A percentile compares a stretch with the other conserved stretches of the same genome.
Conservation (phyloP, 2,888 invertebrate species). For the Athalia cordata region DNA sequence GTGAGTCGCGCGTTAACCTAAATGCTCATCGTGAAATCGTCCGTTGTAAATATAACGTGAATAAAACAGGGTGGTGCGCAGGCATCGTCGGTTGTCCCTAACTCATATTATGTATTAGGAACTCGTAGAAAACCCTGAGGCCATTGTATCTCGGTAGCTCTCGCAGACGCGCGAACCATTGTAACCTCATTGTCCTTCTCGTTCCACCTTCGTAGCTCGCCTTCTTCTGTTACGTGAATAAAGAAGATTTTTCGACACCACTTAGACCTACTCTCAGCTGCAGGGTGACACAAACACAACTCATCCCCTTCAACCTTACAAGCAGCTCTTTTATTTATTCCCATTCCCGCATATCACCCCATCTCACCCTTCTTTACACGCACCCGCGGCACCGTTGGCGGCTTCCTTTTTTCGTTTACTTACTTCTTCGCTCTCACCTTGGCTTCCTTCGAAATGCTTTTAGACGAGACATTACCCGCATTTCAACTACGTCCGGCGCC, state of each 20-base stretch:
- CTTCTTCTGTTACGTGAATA: slow-evolving; percentile 53
- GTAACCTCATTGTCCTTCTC: slow-evolving; percentile 62
- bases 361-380: slow-evolving; percentile 48
- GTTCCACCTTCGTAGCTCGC: slow-evolving; percentile 64
- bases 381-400: slow-evolving; percentile 28
- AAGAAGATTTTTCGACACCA: slow-evolving; percentile 66
- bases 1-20: slow-evolving; percentile 64
- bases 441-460: slow-evolving; percentile 59
- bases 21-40: slow-evolving; percentile 59
- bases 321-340: slow-evolving; percentile 43
- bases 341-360: slow-evolving; percentile 50
- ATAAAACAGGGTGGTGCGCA: slow-evolving; percentile 54
- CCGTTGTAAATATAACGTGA: too few relatives aligned
- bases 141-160: slow-evolving; percentile 48
- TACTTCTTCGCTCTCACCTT: slow-evolving; percentile 26
- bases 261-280: slow-evolving; percentile 57
- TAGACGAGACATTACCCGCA: slow-evolving; percentile 58
- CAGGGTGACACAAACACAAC: slow-evolving; percentile 61
- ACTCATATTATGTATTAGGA: not conserved
- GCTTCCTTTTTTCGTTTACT: slow-evolving; percentile 1
- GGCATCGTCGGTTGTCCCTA: slow-evolving; percentile 49
- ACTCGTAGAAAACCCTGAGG: slow-evolving; percentile 6
- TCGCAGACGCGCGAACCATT: slow-evolving; percentile 53
- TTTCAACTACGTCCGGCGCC: slow-evolving; percentile 46
- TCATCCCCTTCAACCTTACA: slow-evolving; percentile 54